Percentiles rank a stretch among this genome's conserved stretches.
phyloP scores from a whole-genome alignment of 2,113 vertebrate species.

The Cryptotis parvus region DNA sequence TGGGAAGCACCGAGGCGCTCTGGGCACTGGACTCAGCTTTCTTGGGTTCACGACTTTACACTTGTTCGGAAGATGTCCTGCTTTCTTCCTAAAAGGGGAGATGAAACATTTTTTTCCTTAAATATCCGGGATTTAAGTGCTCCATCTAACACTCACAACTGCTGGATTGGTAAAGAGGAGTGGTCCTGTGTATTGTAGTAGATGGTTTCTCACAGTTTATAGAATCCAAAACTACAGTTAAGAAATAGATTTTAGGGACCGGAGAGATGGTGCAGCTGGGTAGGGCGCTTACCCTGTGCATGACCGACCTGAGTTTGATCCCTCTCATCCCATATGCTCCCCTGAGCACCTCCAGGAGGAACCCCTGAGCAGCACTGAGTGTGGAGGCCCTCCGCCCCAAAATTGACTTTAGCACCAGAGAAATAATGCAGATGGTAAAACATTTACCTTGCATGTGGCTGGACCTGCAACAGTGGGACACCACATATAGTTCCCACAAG shows the following conservation, averaged over 20 bases:
- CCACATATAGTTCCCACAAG: no score
- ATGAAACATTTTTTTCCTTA: constrained; percentile 6
- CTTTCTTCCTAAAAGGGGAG: not conserved
- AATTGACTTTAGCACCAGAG: no score
- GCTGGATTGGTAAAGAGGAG: constrained; percentile 16
- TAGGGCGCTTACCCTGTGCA: not conserved
- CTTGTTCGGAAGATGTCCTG: constrained; percentile 7
- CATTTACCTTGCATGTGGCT: no score
- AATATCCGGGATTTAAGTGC: not conserved
- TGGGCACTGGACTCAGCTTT: not conserved
- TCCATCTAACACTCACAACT: not conserved
- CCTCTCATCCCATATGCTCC: no score
- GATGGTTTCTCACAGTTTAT: constrained; percentile 23
- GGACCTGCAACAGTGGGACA: no score
- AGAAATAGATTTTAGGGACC: not conserved
- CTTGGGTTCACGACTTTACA: not conserved
- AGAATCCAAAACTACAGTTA: not conserved
- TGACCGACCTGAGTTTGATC: no score
- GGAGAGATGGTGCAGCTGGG: not conserved
- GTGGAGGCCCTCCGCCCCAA: no score
- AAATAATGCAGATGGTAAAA: no score
- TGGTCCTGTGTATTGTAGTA: constrained; percentile 43
- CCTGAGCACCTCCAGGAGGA: no score
- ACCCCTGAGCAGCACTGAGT: no score
- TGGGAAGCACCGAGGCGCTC: not conserved